Evolutionary conservation across 2,888 invertebrate species (phyloP), one percentile per base, ranked within the genome.

Genomic region (Noctua janthina): DNA sequence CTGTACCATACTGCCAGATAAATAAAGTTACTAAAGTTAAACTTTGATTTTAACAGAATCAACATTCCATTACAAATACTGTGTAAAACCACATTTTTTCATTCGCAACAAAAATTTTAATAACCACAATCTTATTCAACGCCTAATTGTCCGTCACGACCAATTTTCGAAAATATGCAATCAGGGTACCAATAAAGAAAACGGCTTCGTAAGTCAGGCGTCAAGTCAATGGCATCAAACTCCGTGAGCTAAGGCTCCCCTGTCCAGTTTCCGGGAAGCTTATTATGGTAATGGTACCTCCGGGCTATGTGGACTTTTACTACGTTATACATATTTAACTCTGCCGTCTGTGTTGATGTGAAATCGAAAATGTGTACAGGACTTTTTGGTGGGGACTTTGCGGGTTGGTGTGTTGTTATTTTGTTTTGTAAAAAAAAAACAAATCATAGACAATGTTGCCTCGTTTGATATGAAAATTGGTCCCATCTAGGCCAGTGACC

Each of bases 171-270:
- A 76, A 86, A 83, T 82, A 88, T 76, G 76, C 89, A 87, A 91
- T 89, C 88, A 87, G 79, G 78, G 82, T 72, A 71, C 81, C 84
- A 88, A 86, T 89, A 87, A 85, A 79, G 79, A 75, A 88, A 85
- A 79, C 85, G 85, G 78, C 69, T 85, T 85, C 86, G 87, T 51
- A 87, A 85, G 88, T 91, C 90, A 89, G 82, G 83, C 91, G 90
- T 90, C 91, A 88, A 88, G 83, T 85, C 82, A 80, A 87, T 79
- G 78, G 82, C 79, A 69, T 72, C 79, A 81, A 80, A 71, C 79
- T 87, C 85, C 86, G 64, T 80, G 85, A 81, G 81, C 70, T 43
- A 68, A 79, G 76, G 76, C 78, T 29, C 79, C 87, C 88, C 87
- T 81, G 85, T 83, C 87, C 85, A 85, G 84, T 89, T 88, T 82